A percentile compares a stretch with the other conserved stretches of the same genome.
phyloP scores from a whole-genome alignment of 2,113 vertebrate species.

The Anarrhichthys ocellatus region DNA sequence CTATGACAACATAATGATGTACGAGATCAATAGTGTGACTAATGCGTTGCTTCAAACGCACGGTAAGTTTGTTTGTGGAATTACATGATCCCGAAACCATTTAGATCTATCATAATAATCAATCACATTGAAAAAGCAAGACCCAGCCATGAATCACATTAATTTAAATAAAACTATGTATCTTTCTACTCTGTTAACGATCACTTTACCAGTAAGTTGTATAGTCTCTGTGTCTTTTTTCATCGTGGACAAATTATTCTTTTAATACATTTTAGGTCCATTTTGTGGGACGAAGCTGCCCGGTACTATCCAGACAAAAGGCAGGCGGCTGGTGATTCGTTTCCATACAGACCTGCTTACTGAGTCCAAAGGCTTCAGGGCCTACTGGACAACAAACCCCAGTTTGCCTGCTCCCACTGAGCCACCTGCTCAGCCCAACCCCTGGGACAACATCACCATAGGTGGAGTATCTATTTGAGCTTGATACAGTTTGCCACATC shows the following conservation, averaged over 20 bases:
- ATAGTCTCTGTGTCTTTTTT: not conserved
- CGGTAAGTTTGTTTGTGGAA: conserved; percentile 56
- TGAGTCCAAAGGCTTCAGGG: conserved; percentile 83
- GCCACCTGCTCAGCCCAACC: conserved; percentile 75
- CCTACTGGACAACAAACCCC: conserved; percentile 80
- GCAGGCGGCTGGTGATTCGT: conserved; percentile 76
- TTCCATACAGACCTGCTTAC: conserved; percentile 80
- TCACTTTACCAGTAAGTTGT: not conserved
- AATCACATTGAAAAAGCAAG: not conserved
- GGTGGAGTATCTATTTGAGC: conserved; percentile 61
- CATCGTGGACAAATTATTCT: not conserved
- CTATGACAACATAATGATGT: conserved; percentile 73
- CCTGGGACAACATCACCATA: conserved; percentile 82
- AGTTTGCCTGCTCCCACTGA: conserved; percentile 78
- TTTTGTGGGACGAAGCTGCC: conserved; percentile 81
- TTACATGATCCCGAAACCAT: not conserved
- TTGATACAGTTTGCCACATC: not conserved
- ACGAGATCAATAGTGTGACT: conserved; percentile 62
- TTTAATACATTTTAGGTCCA: conserved; percentile 73
- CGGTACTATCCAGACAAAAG: conserved; percentile 59
- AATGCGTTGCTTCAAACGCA: conserved; percentile 54
- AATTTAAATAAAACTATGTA: not conserved
- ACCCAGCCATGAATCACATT: not conserved
- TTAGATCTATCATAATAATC: not conserved
- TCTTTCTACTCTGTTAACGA: not conserved